phyloP scores from a whole-genome alignment of 2,113 vertebrate genomes.

The Scalopus aquaticus region DNA sequence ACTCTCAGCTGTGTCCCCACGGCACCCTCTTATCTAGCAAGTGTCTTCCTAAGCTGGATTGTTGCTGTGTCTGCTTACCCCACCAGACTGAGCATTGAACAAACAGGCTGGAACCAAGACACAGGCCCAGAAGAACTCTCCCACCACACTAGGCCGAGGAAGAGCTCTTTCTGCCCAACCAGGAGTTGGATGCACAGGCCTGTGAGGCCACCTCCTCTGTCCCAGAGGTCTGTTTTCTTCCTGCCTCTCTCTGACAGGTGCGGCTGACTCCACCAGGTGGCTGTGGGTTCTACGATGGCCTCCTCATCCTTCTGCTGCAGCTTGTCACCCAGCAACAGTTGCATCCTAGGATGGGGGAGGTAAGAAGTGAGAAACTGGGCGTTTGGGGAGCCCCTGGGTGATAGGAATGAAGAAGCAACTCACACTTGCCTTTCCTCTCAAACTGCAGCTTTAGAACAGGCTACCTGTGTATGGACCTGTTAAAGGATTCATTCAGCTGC shows the following conservation, averaged over 20 bases:
- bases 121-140: neutral
- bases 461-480: neutral
- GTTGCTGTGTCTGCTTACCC: neutral
- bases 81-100: neutral
- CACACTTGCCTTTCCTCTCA: neutral
- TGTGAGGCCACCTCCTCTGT: neutral
- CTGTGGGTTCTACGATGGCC: conserved; percentile 85
- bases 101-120: neutral
- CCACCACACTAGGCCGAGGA: neutral
- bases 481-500: neutral
- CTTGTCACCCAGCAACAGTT: conserved; percentile 83
- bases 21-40: neutral
- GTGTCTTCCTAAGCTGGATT: neutral
- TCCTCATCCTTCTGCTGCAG: conserved; percentile 85
- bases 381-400: neutral
- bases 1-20: neutral
- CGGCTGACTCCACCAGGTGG: conserved; percentile 79
- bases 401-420: neutral
- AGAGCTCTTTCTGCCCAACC: neutral
- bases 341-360: neutral
- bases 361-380: neutral
- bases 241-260: conserved; percentile 73
- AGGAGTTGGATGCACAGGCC: neutral
- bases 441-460: neutral
- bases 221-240: neutral